Evolutionary conservation across 2,797 vertebrate species (phyloP), one percentile per base, ranked within the genome.

Genomic region (Anolis apletophallus): DNA sequence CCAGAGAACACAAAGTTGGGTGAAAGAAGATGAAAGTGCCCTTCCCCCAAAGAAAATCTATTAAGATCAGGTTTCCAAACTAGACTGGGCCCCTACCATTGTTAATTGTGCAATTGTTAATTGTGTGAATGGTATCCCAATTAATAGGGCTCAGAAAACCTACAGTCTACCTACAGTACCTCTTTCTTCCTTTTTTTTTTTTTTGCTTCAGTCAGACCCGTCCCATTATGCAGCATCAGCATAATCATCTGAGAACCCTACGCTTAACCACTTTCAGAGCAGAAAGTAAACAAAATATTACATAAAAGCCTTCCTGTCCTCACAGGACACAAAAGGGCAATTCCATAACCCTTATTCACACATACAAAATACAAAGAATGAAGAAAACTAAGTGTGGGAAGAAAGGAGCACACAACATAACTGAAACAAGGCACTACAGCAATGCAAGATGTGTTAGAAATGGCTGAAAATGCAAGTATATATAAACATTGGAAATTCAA

Each of bases 241-340:
- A 80, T 46, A 68, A 80, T 85, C 23, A 26, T 34, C 54, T 55
- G 67, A 72, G 3, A 85, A 79, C 34, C 76, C 84, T 68, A 85
- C 76, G 5, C 76, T 32, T 85, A 71, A 71, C 84, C 8, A 40
- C 50, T 71, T 87, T 87, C 29, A 50, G 40, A 71, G 26, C 40
- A 82, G 46, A 67, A 84, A 84, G 50, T 67, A 84, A 79, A 80
- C 26, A 34, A 29, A 72, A 10, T 36, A 64, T 64, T 74, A 67
- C 50, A 80, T 46, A 74, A 88, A 87, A 80, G 55, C 68, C 73
- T 73, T 67, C 57, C 81, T 67, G 55, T 80, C 14, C 21, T 84
- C 74, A 46, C 52, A 67, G 80, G 40, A 87, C 36, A 73, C 26
- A 16, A 67, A 73, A 81, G 87, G 73, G 67, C 64, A 84, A 80